These are phyloP conservation scores for Drosophila seclusa DNA, from an alignment of 2,888 invertebrate species.

Conservation along the genomic window DNA sequence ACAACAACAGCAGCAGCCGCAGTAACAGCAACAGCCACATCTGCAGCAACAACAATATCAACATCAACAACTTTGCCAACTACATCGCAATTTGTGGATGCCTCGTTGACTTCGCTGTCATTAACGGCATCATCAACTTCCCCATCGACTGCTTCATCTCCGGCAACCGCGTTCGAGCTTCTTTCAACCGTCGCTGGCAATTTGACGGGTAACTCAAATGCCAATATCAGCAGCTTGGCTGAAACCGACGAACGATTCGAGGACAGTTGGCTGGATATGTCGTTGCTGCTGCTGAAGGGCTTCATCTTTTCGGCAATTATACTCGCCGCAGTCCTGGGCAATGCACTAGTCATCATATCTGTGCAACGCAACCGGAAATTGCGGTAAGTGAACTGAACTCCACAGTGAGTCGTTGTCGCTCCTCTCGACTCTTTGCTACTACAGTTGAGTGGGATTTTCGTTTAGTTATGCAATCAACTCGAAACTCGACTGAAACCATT, in stretches of 20 bases:
- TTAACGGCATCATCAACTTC: conserved; percentile 58
- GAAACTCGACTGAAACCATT: background rate
- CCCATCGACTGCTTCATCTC: conserved; percentile 26
- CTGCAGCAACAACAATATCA: conserved; percentile 21
- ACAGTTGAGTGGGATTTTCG: background rate
- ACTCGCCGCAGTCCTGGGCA: conserved; percentile 94
- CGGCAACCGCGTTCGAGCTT: conserved; percentile 55
- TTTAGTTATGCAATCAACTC: background rate
- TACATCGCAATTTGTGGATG: conserved; percentile 72
- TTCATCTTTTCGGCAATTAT: conserved; percentile 94
- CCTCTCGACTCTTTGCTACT: background rate
- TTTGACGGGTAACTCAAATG: conserved; percentile 49
- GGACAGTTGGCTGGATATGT: conserved; percentile 86
- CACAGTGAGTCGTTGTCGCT: background rate
- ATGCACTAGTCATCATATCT: conserved; percentile 90
- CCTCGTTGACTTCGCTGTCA: conserved; percentile 76
- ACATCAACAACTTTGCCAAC: conserved; percentile 34
- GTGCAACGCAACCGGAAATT: conserved; percentile 85
- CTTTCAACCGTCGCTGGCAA: conserved; percentile 61
- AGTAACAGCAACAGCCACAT: conserved; percentile 25
- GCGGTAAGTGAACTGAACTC: conserved; percentile 78
- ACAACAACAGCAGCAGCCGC: conserved; percentile 31
- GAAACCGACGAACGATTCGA: conserved; percentile 43
- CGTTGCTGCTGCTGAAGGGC: conserved; percentile 89
- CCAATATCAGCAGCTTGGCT: conserved; percentile 52